Base-by-base conservation (phyloP, 2,888 invertebrate genomes). In the Epinotia bilunana region DNA sequence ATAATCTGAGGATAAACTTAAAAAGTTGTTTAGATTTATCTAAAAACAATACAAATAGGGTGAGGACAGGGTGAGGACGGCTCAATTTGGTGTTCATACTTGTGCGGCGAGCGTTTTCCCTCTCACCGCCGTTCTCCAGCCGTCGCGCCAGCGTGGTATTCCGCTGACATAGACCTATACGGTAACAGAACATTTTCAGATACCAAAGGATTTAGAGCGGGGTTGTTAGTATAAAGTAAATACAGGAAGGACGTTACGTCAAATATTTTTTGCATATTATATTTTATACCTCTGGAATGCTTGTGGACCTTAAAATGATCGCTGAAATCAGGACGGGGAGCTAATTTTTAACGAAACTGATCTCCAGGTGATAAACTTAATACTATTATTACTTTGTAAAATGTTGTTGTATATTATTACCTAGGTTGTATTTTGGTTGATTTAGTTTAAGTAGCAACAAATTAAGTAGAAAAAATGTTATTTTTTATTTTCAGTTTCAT, bases 211-310 rank as follows among this genome's bases (percentile, higher is more conserved):
- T 33, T 43, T 43, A 39, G 18, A 62, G n/a, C 62, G 39, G 39
- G n/a, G 16, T 23, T 18, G 53, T 53, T 28, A 28, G 12, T 33
- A 65, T 65, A 65, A 28, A 28, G 4, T 46, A 46, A 33, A 20
- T 65, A 53, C 28, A 53, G 28, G 18, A 53, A 18, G 18, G 11
- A 53, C n/a, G 18, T 53, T 16, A 64, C 11, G 65, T 65, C 65
- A 53, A 6, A 65, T 53, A 65, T 65, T 33, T 53, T 65, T 65
- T 65, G 53, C 65, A 65, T 65, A 33, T 12, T 53, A 53, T 65
- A 65, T 65, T 65, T 65, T 65, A 1, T 53, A 65, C 53, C n/a
- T 33, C 1, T 53, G 53, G n/a, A 46, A 33, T n/a, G 28, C 9
- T 28, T 18, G 65, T 53, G 65, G 65, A 53, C 49, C 49, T 23